Base-by-base conservation (phyloP, 2,113 vertebrate genomes). In the Rhizomys pruinosus region DNA sequence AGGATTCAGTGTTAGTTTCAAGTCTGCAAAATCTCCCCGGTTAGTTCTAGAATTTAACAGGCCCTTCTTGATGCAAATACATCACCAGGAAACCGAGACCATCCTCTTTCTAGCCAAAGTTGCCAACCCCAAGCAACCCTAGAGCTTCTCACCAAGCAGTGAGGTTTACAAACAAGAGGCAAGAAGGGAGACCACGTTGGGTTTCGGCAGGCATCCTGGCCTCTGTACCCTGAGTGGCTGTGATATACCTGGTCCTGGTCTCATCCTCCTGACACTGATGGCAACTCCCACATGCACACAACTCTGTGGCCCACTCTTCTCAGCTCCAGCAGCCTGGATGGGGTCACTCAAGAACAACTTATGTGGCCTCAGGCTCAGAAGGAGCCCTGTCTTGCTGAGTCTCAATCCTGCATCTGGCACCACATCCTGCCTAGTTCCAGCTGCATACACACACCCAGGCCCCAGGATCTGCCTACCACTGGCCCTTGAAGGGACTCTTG, bases 1-100 rank as follows among this genome's bases (percentile, higher is more conserved):
- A 0, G 92, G 52, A 76, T 0, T 63, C 0, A 27, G 32, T 0
- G 0, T 88, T 0, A 0, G 0, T 0, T 0, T 2, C 0, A 0
- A 8, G 0, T 94, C 85, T 0, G 23, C 0, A 22, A 68, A 0
- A 5, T 0, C 66, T 0, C 7, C 68, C 17, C 44, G 86, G 0
- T 0, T 2, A 5, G 27, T 0, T 0, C 0, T 97, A 29, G 0
- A 0, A 0, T 71, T 96, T 13, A 0, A 86, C 59, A 90, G 42
- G 27, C 88, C 94, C 23, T 96, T 97, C 20, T 27, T 96, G 34
- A 0, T 98, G 3, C 0, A 3, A 25, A 8, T 95, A 2, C 0
- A 1, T 5, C 0, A 34, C 7, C 2, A 0, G 1, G 8, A 86
- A 0, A 77, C 32, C 11, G 1, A 52, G 1, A 68, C 0, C 59